These are phyloP conservation scores for Drosophila cyrtoloma DNA, from an alignment of 2,888 invertebrate species.

Conservation along the genomic window DNA sequence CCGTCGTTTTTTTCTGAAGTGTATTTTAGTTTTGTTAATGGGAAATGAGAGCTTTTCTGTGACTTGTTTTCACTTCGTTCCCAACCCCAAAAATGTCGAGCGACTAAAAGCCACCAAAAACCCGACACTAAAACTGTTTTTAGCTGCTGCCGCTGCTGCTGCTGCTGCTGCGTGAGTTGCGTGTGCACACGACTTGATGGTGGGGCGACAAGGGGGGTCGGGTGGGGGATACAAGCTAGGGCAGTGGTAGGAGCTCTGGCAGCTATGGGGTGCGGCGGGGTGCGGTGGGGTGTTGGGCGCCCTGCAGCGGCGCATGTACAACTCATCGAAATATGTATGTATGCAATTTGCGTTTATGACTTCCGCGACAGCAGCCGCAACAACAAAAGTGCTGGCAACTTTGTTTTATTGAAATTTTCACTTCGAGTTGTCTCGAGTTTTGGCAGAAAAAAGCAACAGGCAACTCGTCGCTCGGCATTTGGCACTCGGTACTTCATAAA, in stretches of 20 bases:
- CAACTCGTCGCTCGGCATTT: constrained; percentile 41
- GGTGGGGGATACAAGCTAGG: not conserved
- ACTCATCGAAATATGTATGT: constrained; percentile 52
- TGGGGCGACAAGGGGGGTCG: not conserved
- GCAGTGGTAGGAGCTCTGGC: not conserved
- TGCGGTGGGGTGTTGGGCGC: constrained; percentile 5
- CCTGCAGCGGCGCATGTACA: constrained; percentile 19
- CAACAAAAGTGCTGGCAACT: constrained; percentile 48
- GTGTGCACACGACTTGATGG: constrained; percentile 29
- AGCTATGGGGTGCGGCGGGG: not conserved
- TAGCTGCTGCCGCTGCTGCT: not conserved
- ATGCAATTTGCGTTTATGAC: constrained; percentile 77
- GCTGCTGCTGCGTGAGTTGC: constrained; percentile 50
- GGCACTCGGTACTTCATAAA: constrained; percentile 58
- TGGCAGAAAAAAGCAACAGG: constrained; percentile 60
- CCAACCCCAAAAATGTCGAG: constrained; percentile 27
- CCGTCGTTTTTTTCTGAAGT: not conserved
- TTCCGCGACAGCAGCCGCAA: constrained; percentile 71
- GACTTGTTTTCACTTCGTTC: constrained; percentile 44
- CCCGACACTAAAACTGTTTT: constrained; percentile 35
- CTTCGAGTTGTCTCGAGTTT: constrained; percentile 58
- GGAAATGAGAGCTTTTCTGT: constrained; percentile 19
- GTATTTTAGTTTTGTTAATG: not conserved
- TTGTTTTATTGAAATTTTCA: constrained; percentile 77
- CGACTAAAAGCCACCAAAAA: constrained; percentile 48